Base-by-base conservation (phyloP, 2,113 vertebrate genomes). In the Dipodomys stephensi region DNA sequence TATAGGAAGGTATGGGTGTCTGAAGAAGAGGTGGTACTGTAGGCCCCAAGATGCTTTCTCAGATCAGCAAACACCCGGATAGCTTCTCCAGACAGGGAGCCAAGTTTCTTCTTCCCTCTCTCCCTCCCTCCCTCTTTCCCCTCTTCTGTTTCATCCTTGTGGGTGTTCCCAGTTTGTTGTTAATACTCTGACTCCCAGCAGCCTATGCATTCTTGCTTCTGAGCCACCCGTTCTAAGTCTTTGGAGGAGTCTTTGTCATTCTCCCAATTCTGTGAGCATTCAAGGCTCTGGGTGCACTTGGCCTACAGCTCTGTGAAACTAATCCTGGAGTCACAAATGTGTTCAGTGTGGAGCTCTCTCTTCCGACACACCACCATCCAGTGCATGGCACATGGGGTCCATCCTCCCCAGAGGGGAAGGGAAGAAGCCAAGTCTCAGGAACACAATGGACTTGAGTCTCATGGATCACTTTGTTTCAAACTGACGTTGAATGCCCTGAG, bases 381-480 rank as follows among this genome's bases (percentile, higher is more conserved):
- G n/a, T 28, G 46, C 57, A 35, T 19, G 60, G 23, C 1, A 16
- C 60, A 8, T 15, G 57, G 68, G 57, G 27, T 30, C 53, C 69
- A 22, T 35, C 44, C 74, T 88, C 74, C 27, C 8, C 19, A 82
- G 94, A 85, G 81, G 93, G 87, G 93, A 90, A n/a, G 88, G 83
- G 44, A 92, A 91, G 73, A 71, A 83, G 80, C 87, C 87, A 82
- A 81, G 23, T 92, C 91, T 92, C 87, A 80, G 65, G 77, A 90
- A 81, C 9, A 44, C 53, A 46, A 28, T 74, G 89, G 91, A 93
- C 90, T 95, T 27, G 78, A 67, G 96, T 69, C 95, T 97, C 90
- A 96, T 65, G 32, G 73, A 78, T 85, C 69, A 87, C 95, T 96
- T 95, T 91, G 88, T 92, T 97, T 97, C 57, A 30, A 93, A 95